phyloP scores from a whole-genome alignment of 2,888 invertebrate species.

The Notocelia uddmanniana region DNA sequence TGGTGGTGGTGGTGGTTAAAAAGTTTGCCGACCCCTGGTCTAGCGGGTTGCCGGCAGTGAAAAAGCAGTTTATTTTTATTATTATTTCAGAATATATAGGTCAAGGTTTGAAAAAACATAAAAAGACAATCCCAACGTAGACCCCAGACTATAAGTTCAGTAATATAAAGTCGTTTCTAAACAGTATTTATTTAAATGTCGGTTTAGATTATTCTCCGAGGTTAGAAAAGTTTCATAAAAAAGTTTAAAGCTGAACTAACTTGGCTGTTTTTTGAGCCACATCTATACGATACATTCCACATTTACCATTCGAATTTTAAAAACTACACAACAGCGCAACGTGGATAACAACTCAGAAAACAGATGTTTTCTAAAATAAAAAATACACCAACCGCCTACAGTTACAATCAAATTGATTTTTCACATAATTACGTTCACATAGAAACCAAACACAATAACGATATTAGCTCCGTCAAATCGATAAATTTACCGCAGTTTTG shows the following conservation, averaged over 20 bases:
- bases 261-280: background rate
- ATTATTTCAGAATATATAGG: too few relatives aligned
- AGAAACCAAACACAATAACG: conserved; percentile 68
- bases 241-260: background rate
- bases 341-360: background rate
- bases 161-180: too few relatives aligned
- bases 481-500: conserved; percentile 86
- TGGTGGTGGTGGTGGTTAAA: too few relatives aligned
- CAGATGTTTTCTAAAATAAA: background rate
- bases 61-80: too few relatives aligned
- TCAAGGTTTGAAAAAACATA: too few relatives aligned
- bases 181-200: background rate
- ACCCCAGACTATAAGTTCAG: too few relatives aligned
- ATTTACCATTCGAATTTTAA: conserved; percentile 15
- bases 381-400: background rate
- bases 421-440: conserved; percentile 63
- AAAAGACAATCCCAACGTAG: too few relatives aligned
- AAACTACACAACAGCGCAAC: background rate
- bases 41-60: too few relatives aligned
- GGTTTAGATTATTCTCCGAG: background rate
- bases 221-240: background rate
- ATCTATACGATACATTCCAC: background rate
- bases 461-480: conserved; percentile 78
- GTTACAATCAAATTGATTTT: conserved; percentile 55
- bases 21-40: too few relatives aligned